Evolutionary conservation across 2,113 vertebrate genomes (phyloP).

Genomic region (Scomber colias): DNA sequence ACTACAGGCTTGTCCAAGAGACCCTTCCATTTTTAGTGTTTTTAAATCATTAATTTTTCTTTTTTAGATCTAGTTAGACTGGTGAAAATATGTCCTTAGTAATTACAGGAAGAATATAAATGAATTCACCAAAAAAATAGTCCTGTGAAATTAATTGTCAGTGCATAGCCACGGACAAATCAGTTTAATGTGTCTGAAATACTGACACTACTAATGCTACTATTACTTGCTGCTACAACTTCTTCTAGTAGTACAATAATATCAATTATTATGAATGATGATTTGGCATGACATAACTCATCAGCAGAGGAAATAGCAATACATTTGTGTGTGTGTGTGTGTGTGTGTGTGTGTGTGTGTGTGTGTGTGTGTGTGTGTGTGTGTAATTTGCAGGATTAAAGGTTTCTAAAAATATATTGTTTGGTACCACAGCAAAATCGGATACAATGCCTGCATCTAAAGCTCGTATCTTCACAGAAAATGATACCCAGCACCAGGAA

Average conservation of each 20-base stretch:
- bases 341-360: too few relatives aligned
- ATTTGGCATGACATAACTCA: too few relatives aligned
- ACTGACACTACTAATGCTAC: not conserved
- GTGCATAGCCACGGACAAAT: not conserved
- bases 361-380: too few relatives aligned
- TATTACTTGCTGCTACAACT: not conserved
- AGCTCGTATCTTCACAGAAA: slow-evolving; percentile 55
- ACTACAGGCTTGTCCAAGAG: not conserved
- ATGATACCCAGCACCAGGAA: slow-evolving; percentile 52
- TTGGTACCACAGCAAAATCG: slow-evolving; percentile 14
- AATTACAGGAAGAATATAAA: not conserved
- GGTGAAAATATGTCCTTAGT: not conserved
- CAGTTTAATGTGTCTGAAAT: not conserved
- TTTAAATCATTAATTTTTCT: not conserved
- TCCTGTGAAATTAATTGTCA: not conserved
- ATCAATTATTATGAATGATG: too few relatives aligned
- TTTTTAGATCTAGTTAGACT: not conserved
- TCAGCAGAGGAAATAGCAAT: too few relatives aligned
- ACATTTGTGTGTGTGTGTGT: too few relatives aligned
- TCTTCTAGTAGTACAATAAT: too few relatives aligned
- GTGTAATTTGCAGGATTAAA: slow-evolving; percentile 17
- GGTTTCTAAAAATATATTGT: slow-evolving; percentile 27
- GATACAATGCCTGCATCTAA: slow-evolving; percentile 40
- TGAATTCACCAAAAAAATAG: not conserved
- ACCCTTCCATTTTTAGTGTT: not conserved